A percentile compares a stretch with the other conserved stretches of the same genome.
phyloP scores from a whole-genome alignment of 2,888 invertebrate species.

The Caradrina clavipalpis region DNA sequence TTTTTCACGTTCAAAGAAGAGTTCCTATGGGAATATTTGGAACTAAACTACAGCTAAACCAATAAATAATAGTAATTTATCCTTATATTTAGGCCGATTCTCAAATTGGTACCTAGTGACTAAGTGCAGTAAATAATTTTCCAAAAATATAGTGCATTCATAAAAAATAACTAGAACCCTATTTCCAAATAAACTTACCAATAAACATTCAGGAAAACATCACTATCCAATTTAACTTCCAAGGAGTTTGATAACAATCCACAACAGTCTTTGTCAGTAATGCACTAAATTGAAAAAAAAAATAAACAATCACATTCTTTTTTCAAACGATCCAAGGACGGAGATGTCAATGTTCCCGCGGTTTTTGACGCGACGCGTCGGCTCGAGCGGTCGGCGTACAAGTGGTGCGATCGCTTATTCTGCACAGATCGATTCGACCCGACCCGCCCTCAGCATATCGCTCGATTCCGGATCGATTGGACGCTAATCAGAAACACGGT shows the following conservation, averaged over 20 bases:
- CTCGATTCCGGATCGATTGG: constrained; percentile 65
- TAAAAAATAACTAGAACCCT: background rate
- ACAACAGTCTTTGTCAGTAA: constrained; percentile 53
- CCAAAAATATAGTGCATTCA: background rate
- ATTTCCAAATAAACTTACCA: constrained; percentile 55
- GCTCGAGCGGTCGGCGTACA: constrained; percentile 62
- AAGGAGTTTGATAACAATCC: constrained; percentile 54
- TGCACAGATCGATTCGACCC: constrained; percentile 63
- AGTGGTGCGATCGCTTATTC: constrained; percentile 64
- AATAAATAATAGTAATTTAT: too few relatives aligned
- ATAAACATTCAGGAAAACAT: constrained; percentile 37
- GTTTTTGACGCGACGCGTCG: constrained; percentile 63
- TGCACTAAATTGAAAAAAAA: constrained; percentile 59
- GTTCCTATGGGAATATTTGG: background rate
- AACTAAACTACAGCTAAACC: background rate
- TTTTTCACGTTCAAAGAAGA: background rate
- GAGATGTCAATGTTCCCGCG: constrained; percentile 55
- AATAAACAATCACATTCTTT: constrained; percentile 64
- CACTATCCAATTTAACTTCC: constrained; percentile 56
- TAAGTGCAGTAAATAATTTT: background rate
- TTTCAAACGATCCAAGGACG: constrained; percentile 56
- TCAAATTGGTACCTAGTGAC: background rate
- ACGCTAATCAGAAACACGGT: constrained; percentile 62
- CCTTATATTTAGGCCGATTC: background rate
- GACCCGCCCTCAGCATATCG: constrained; percentile 67